Evolutionary conservation across 2,888 invertebrate genomes (phyloP).

Genomic region (Troilus luridus): DNA sequence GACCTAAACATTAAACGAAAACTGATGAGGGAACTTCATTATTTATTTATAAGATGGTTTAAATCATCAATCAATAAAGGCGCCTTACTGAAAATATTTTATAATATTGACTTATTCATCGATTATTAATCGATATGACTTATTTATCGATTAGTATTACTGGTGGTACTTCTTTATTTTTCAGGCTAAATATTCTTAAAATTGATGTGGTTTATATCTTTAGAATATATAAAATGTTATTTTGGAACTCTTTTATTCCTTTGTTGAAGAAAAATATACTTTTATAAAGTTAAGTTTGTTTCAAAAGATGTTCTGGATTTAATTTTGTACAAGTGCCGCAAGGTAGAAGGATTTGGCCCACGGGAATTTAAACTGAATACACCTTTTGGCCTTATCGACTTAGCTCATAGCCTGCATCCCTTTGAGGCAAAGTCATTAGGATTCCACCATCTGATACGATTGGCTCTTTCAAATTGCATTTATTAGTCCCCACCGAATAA

Average conservation of each 20-base stretch:
- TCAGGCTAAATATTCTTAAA: neutral
- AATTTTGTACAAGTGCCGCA: neutral
- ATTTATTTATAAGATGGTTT: neutral
- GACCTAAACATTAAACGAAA: neutral
- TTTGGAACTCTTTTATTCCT: neutral
- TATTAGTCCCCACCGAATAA: neutral
- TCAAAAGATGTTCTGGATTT: neutral
- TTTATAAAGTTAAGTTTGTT: neutral
- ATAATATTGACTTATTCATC: neutral
- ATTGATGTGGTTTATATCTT: neutral
- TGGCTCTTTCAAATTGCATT: conserved; percentile 19
- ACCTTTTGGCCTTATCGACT: neutral
- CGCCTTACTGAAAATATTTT: neutral
- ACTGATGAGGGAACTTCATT: neutral
- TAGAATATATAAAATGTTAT: neutral
- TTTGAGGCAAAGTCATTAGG: conserved; percentile 18
- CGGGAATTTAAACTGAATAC: neutral
- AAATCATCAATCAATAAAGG: neutral
- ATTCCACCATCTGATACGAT: neutral
- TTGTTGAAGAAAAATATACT: neutral
- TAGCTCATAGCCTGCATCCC: neutral
- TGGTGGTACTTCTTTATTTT: neutral
- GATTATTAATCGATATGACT: neutral
- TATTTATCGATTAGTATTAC: neutral
- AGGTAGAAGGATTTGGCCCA: neutral